Evolutionary conservation across 2,797 vertebrate species (phyloP).

Genomic region (Hyperoplus lanceolatus): DNA sequence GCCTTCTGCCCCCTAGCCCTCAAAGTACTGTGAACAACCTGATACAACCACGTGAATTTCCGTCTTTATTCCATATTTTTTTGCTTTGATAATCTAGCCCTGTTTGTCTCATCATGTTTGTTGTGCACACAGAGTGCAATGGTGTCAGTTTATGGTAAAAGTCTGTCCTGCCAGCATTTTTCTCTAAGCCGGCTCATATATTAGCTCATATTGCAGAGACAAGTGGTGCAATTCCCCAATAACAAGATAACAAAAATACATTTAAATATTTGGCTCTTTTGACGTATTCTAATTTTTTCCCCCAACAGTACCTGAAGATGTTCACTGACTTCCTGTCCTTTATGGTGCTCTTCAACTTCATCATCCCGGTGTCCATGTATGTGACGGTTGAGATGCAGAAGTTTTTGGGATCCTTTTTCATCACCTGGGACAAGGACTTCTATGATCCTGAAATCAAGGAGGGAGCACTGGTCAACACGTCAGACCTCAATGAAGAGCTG

Average conservation of each 20-base stretch:
- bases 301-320: conserved; percentile 92
- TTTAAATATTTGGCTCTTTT: neutral
- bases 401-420: conserved; percentile 98
- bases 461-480: conserved; percentile 97
- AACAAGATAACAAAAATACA: neutral
- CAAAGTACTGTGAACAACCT: conserved; percentile 16
- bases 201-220: neutral
- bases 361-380: conserved; percentile 99
- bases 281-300: neutral
- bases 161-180: neutral
- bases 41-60: neutral
- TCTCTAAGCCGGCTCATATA: neutral
- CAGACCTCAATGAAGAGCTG: conserved; percentile 97
- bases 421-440: conserved; percentile 97
- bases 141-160: neutral
- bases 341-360: conserved; percentile 99
- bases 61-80: neutral
- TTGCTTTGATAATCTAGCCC: neutral
- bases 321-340: conserved; percentile 99
- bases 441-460: conserved; percentile 94
- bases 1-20: conserved; percentile 2
- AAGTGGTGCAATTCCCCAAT: neutral
- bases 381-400: conserved; percentile 99
- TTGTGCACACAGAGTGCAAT: neutral
- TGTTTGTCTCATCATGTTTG: neutral